phyloP scores from a whole-genome alignment of 2,113 vertebrate species.

The Prinia subflava region DNA sequence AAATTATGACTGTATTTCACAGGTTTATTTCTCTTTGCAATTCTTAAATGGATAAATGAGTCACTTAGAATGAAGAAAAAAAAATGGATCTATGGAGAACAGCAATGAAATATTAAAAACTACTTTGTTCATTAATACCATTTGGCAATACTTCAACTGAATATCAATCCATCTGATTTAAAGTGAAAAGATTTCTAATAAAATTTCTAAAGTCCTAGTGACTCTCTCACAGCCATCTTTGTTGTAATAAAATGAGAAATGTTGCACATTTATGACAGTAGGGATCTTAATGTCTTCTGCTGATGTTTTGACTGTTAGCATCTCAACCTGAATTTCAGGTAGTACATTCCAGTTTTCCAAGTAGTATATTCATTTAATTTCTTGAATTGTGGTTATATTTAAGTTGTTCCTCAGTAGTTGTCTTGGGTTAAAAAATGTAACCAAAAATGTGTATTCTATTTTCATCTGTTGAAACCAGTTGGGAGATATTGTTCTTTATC shows the following conservation, averaged over 20 bases:
- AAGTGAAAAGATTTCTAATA: neutral
- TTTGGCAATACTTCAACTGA: neutral
- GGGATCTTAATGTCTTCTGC: neutral
- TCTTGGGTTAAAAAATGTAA: too few relatives aligned
- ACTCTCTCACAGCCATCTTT: neutral
- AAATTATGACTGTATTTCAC: neutral
- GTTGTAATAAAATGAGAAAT: conserved; percentile 10
- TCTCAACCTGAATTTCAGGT: neutral
- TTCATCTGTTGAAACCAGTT: too few relatives aligned
- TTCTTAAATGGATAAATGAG: neutral
- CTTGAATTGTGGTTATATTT: neutral
- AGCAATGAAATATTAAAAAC: neutral
- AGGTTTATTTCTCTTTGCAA: neutral
- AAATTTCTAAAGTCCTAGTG: neutral
- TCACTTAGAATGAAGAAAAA: neutral
- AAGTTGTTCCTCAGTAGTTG: neutral
- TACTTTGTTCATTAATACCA: neutral
- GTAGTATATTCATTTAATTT: neutral
- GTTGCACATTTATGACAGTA: neutral
- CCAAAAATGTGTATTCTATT: too few relatives aligned
- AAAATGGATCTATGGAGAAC: neutral
- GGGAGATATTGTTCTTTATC: too few relatives aligned
- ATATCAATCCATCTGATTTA: neutral
- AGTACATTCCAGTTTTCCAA: neutral
- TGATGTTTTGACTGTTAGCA: neutral